Conservation (phyloP, 2,888 invertebrate species). For the Mesorhabditis belari region DNA sequence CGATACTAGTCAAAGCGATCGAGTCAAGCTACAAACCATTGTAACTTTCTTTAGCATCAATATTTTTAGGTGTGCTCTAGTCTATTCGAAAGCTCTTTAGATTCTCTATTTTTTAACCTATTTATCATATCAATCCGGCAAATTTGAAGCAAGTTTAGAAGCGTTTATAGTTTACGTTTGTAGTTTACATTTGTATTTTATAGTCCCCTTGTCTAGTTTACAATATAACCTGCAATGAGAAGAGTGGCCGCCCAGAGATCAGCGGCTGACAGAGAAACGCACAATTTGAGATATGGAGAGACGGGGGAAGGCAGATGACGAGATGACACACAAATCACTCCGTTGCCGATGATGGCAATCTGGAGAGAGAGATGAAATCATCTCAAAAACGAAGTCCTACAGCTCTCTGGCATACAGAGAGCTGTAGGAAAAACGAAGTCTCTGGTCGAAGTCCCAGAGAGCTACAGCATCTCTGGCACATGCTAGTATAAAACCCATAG, state of each 20-base stretch:
- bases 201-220: not conserved
- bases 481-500: slow-evolving; percentile 1
- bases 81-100: no score
- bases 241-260: slow-evolving; percentile 46
- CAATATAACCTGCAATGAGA: slow-evolving; percentile 29
- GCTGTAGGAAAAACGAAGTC: not conserved
- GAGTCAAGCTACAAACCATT: no score
- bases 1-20: no score
- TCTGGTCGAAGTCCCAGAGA: not conserved
- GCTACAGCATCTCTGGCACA: not conserved
- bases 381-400: not conserved
- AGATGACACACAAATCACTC: slow-evolving; percentile 39
- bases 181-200: not conserved
- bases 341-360: slow-evolving; percentile 47
- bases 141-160: no score
- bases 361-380: slow-evolving; percentile 14
- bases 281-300: slow-evolving; percentile 45
- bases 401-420: not conserved
- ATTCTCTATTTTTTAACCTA: no score
- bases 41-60: no score
- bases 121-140: no score
- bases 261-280: slow-evolving; percentile 45
- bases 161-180: no score
- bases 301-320: slow-evolving; percentile 41
- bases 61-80: no score